Conservation (phyloP, 2,797 vertebrate genomes). For the Buceros bicornis region DNA sequence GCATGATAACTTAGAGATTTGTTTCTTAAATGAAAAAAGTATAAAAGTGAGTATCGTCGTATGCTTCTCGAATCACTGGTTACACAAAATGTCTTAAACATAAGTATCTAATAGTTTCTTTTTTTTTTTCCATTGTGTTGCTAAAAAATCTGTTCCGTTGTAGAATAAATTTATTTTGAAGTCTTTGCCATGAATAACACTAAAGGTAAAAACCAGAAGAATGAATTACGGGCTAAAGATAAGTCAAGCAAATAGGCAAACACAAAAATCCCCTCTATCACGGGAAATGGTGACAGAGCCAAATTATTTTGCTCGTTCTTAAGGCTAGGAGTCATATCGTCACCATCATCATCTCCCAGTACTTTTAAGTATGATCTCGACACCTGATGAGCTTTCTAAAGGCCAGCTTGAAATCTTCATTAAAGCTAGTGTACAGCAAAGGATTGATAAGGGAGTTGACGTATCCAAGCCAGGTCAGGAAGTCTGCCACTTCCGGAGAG, state of each 20-base stretch:
- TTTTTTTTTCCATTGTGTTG: background rate
- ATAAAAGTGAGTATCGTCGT: background rate
- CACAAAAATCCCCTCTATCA: constrained; percentile 17
- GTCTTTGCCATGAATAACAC: constrained; percentile 58
- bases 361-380: constrained; percentile 82
- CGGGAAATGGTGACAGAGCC: constrained; percentile 11
- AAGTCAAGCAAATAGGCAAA: constrained; percentile 59
- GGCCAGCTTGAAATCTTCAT: constrained; percentile 91
- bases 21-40: constrained; percentile 47
- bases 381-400: constrained; percentile 88
- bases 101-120: background rate
- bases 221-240: constrained; percentile 62
- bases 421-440: constrained; percentile 92
- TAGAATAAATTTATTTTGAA: constrained; percentile 77
- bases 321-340: constrained; percentile 58
- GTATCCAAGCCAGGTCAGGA: constrained; percentile 92
- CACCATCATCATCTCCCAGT: constrained; percentile 17
- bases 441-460: constrained; percentile 93
- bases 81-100: constrained; percentile 52
- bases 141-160: constrained; percentile 50
- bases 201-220: constrained; percentile 76
- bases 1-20: constrained; percentile 19
- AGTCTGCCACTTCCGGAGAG: constrained; percentile 84
- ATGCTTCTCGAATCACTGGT: constrained; percentile 32
- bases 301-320: constrained; percentile 27